These are phyloP conservation scores for Morbakka virulenta DNA, from an alignment of 30 jellyfish, hydroid and myxozoan species.

Conservation along the genomic window DNA sequence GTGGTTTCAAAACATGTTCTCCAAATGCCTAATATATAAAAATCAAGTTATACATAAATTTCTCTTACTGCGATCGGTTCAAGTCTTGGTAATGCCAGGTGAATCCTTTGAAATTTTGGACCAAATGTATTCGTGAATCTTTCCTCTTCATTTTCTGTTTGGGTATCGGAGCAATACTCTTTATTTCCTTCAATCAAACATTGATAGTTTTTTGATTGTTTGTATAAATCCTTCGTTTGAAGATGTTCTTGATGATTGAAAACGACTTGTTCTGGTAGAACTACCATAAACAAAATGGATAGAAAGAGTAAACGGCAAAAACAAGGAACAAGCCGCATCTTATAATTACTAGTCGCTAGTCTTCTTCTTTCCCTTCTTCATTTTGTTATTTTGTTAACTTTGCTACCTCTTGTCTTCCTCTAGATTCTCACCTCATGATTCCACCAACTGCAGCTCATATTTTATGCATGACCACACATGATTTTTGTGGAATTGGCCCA, in stretches of 20 bases:
- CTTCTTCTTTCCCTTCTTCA: neutral
- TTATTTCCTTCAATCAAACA: constrained; percentile 19
- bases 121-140: constrained; percentile 17
- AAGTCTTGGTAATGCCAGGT: constrained; percentile 63
- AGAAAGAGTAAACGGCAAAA: neutral
- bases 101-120: constrained; percentile 76
- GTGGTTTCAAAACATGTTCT: no score
- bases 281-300: neutral
- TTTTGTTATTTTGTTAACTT: neutral
- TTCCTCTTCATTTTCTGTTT: neutral
- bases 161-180: neutral
- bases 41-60: no score
- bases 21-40: no score
- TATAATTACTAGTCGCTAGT: neutral
- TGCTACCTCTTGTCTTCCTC: neutral
- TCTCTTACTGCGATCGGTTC: constrained; percentile 51
- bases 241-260: constrained; percentile 4
- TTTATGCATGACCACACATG: neutral
- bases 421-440: neutral
- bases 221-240: constrained; percentile 8
- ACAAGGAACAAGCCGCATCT: neutral
- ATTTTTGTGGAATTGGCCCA: neutral
- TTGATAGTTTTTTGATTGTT: constrained; percentile 21
- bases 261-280: no score
- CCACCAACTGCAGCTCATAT: neutral